Evolutionary conservation across 2,113 vertebrate genomes (phyloP), one percentile per base, ranked within the genome.

Genomic region (Cololabis saira): DNA sequence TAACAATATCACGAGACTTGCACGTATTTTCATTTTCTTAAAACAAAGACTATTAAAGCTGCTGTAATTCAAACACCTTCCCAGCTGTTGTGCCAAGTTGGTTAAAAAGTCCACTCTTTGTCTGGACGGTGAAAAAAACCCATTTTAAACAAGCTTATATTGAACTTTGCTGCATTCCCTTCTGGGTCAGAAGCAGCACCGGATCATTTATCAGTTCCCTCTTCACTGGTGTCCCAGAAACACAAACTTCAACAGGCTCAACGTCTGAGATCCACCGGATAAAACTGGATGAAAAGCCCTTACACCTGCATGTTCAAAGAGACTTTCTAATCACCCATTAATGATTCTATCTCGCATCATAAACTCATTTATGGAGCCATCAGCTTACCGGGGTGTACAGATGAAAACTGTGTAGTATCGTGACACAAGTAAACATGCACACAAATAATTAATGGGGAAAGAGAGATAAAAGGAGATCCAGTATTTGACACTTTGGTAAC

Each of bases 141-240:
- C 71, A 68, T 68, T 67, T 66, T 57, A 65, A 56, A 74, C 47
- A 50, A 70, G 61, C 71, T 79, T 64, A 68, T 62, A 64, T 67
- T 68, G 61, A 77, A 67, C 73, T 61, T 65, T 52, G 76, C 71
- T 73, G 43, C 76, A 77, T 74, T 87, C 80, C 74, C 81, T 81
- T 89, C 67, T 80, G 87, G 83, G 85, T 88, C 87, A 82, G 54
- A 67, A 82, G 79, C 81, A 84, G 81, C 75, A 87, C 66, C 76
- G 76, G 70, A 87, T 84, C 77, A 86, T 91, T 89, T 78, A 90
- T 89, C 84, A 88, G 81, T 48, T 82, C 58, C 57, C 68, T 80
- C 73, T 71, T 55, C 54, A 61, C 44, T 2, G 78, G 72, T 81
- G 88, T 86, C 88, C 88, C 84, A 91, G 84, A 91, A 89, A 91